Conservation (phyloP, 2,888 invertebrate species). For the Eristalis pertinax region DNA sequence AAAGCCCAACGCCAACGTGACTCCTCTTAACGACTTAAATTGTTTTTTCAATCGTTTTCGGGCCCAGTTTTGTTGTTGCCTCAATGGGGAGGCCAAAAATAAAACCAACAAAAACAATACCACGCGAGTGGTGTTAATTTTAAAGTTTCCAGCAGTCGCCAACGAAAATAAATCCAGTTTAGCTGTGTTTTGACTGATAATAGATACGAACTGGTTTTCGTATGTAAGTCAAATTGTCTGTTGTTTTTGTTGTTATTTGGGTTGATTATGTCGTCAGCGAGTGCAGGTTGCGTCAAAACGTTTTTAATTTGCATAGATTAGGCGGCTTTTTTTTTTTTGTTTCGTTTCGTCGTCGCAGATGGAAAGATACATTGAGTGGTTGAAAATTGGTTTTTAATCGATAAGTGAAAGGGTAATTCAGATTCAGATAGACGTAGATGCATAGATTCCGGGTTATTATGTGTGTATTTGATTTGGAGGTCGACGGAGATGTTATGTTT, state of each 20-base stretch:
- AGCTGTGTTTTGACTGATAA: constrained; percentile 19
- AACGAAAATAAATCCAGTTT: constrained; percentile 15
- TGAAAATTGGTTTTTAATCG: constrained; percentile 1
- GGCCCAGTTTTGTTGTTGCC: background rate
- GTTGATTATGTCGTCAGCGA: background rate
- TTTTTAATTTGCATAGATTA: constrained; percentile 41
- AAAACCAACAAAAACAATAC: background rate
- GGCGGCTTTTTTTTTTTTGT: background rate
- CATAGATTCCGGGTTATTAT: background rate
- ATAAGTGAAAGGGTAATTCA: constrained; percentile 11
- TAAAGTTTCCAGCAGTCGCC: background rate
- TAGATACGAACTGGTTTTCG: constrained; percentile 20
- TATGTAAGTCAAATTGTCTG: constrained; percentile 1
- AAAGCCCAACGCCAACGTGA: background rate
- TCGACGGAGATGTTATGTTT: background rate
- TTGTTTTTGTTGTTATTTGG: background rate
- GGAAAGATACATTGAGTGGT: background rate
- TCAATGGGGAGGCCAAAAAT: background rate
- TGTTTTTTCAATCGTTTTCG: background rate
- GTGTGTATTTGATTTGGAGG: background rate
- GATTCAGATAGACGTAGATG: background rate
- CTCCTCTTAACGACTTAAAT: background rate
- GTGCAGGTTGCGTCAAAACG: constrained; percentile 37
- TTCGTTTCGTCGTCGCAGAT: background rate
- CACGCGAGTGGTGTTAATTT: background rate